Base-by-base conservation (phyloP, 1,140 invertebrate species). In the Colletes gigas region DNA sequence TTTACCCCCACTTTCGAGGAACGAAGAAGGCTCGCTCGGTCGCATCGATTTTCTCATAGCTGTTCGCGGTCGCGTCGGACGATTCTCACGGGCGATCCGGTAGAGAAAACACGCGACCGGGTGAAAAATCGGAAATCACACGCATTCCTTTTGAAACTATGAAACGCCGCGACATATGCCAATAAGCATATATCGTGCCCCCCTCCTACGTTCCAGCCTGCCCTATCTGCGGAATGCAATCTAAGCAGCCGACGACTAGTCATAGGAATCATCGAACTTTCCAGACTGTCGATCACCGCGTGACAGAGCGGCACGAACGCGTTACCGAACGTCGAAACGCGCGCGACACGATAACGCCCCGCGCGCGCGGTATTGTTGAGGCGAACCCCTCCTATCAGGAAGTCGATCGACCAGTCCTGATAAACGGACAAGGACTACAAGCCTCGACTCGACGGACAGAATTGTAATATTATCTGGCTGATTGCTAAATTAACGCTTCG, bases 221-320 rank as follows among this genome's bases (percentile, higher is more conserved):
- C 17, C 10, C 67, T 62, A 62, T 71, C 67, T 19, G 8, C 1
- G 66, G 70, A 83, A 74, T 80, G 59, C 71, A 52, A 65, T 82
- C 66, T 21, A 78, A n/a, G 57, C 69, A 12, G 50, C 4, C 44
- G 54, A 54, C 19, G 52, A n/a, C 2, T 30, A 6, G 41, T n/a
- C 21, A 41, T 47, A 59, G 19, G 62, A 68, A 80, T 81, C 72
- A 66, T 65, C 50, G 78, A 81, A 77, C 72, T 77, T 83, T 81
- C 82, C 55, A 81, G 60, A 65, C 60, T 41, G 78, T 67, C 41
- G 62, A 81, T 83, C 60, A 60, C 50, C 47, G 19, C 50, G n/a
- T 69, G 73, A 63, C 65, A 77, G 47, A 30, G 21, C 68, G 19
- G 21, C 39, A 59, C 62, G 41, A 10, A 47, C 19, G 14, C 47